Base-by-base conservation (phyloP, 2,888 invertebrate species). In the Rambutsinella grinnellia region DNA sequence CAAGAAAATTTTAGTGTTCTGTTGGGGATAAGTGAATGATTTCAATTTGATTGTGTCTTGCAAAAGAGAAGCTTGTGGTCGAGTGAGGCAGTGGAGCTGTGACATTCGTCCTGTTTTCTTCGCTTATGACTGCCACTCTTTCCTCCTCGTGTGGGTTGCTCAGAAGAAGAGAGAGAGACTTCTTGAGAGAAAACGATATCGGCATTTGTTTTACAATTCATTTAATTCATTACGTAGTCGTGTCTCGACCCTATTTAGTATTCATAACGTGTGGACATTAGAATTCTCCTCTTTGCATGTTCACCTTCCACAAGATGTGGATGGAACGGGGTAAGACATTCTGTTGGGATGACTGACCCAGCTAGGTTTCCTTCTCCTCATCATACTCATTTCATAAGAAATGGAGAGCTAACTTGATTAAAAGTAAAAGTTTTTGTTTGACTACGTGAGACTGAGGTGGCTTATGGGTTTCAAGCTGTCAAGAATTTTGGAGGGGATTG, bases 151-250 rank as follows among this genome's bases (percentile, higher is more conserved):
- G 36, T 36, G 36, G 36, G 36, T 36, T 36, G 5, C 36, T 36
- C 36, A 5, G 36, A 36, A 36, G 36, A 36, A 28, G 58, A 44
- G 57, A 17, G 46, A 17, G 21, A 19, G 21, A 5, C 17, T 3
- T 49, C 8, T 19, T 28, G 36, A 3, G n/a, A 72, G 72, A 65
- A 72, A 66, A 66, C 66, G 72, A 75, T 75, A 75, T 75, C 75
- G 75, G 75, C 75, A 57, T 75, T 75, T 75, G 75, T 75, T 75
- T 75, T 75, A 75, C 75, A 75, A 75, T 75, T 75, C 75, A 75
- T 75, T 75, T 75, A 75, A 75, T 75, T 75, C 75, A 75, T 75
- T 75, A 61, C 54, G 66, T 27, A 75, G 75, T 68, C 75, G 56
- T 75, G 75, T 67, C 75, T 75, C 75, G 75, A 27, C 10, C 47